Evolutionary conservation across 2,113 vertebrate genomes (phyloP), one percentile per base, ranked within the genome.

Genomic region (Tautogolabrus adspersus): DNA sequence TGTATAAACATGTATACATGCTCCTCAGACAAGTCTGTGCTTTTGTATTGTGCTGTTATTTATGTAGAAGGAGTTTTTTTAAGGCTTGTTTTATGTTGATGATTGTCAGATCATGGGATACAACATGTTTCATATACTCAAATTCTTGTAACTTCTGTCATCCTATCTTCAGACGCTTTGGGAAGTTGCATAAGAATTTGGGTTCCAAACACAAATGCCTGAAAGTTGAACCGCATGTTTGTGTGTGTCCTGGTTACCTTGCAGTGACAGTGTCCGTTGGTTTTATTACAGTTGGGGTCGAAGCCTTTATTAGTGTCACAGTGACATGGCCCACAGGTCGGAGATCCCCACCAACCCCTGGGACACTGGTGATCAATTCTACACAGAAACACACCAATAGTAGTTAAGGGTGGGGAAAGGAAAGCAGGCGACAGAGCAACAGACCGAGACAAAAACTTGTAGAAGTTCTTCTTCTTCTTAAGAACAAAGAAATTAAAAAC

Each of bases 281-380:
- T 98, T 94, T 99, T 98, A 94, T 99, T 95, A 81, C 98, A 99
- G 94, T 97, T 95, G 0, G 96, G 95, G 87, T 99, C 97, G 49
- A 99, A 98, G 68, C 98, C 97, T 88, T 97, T 98, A 77, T 87
- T 95, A 64, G 93, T 87, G 68, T 98, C 96, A 84, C 98, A 99
- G 95, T 97, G 95, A 88, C 98, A 99, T 0, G 98, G 98, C 47
- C 98, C 98, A 13, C 98, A 99, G 57, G 94, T 95, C 1, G 96
- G 96, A 89, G 92, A 97, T 6, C 98, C 98, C 98, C 98, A 99
- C 98, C 98, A 99, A 16, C 98, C 97, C 75, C 97, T 94, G 0
- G 98, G 98, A 80, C 98, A 99, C 76, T 99, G 97, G 87, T 98
- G 97, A 88, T 99, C 97, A 87, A 96, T 96, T 94, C 98, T 99